Base-by-base conservation (phyloP, 1,140 invertebrate genomes). In the Calosoma granatense region DNA sequence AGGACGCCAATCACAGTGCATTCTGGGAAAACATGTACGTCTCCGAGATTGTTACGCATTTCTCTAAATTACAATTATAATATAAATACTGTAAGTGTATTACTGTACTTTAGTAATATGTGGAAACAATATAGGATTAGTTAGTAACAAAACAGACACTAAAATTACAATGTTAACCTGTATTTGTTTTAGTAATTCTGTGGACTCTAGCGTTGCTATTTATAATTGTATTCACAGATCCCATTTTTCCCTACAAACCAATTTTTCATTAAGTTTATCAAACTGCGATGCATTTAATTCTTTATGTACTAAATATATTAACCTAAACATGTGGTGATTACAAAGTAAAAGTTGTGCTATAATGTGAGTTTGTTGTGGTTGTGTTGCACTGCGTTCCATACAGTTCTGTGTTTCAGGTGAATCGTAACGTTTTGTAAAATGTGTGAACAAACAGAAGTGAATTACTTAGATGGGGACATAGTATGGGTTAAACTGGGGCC, bases 401-500 rank as follows among this genome's bases (percentile, higher is more conserved):
- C 26, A 36, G n/a, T 36, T 36, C n/a, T 36, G 26, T 47, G 6
- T 47, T 47, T 17, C 41, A 47, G 41, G 41, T 11, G 26, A 11
- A 47, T 9, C 9, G 4, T 47, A 47, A 47, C 6, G 26, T 30
- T 30, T 23, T 20, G 22, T 57, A 73, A 71, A 56, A 82, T 82
- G 81, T 80, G 77, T 66, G 80, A 82, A 22, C 81, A 84, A 74
- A 79, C 77, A 59, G 76, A 76, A 65, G 72, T 79, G 23, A 64
- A 67, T 63, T 90, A 87, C 72, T 73, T 77, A 59, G 81, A 84
- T 60, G 85, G 84, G 43, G 86, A 89, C 61, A 73, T 89, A 54
- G 88, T 90, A 54, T 91, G 88, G 88, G 86, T 89, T 1, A 91
- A 91, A 69, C 70, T 90, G 20, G 79, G 84, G 9, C 76, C 80